Conservation (phyloP, 1,140 invertebrate species). For the Diprion similis region DNA sequence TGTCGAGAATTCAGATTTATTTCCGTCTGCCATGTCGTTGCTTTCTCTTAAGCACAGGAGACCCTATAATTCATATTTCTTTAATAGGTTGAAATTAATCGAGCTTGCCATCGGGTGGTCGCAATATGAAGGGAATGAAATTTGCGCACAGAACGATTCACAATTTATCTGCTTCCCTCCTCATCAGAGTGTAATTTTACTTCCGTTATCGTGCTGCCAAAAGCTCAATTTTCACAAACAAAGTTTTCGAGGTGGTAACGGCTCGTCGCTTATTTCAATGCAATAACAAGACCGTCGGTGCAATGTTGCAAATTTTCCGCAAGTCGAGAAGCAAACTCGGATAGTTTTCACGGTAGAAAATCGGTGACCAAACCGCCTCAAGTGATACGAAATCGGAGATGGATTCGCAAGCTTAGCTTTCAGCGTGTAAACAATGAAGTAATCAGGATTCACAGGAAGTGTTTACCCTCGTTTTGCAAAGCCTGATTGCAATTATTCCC, state of each 20-base stretch:
- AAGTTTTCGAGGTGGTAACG: too few species aligned
- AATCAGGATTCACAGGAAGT: not conserved
- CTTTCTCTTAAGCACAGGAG: not conserved
- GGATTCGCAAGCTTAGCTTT: not conserved
- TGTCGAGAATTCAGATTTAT: too few species aligned
- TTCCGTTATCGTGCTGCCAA: too few species aligned
- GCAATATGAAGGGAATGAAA: not conserved
- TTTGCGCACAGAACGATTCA: not conserved
- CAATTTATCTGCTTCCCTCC: not conserved
- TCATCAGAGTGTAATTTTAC: too few species aligned
- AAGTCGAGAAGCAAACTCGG: too few species aligned
- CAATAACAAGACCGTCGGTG: too few species aligned
- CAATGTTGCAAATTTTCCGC: too few species aligned
- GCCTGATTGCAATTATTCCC: not conserved
- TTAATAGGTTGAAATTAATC: not conserved
- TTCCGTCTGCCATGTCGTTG: not conserved
- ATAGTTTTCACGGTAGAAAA: too few species aligned
- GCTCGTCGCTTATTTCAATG: too few species aligned
- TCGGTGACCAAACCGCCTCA: too few species aligned
- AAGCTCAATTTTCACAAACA: too few species aligned
- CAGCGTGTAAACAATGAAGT: not conserved
- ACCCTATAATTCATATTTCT: not conserved
- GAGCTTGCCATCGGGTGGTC: not conserved
- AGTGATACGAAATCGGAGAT: too few species aligned
- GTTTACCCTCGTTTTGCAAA: not conserved